Evolutionary conservation across 37 sponge, comb jelly and placozoan genomes (phyloP).

Genomic region (Crambe crambe): DNA sequence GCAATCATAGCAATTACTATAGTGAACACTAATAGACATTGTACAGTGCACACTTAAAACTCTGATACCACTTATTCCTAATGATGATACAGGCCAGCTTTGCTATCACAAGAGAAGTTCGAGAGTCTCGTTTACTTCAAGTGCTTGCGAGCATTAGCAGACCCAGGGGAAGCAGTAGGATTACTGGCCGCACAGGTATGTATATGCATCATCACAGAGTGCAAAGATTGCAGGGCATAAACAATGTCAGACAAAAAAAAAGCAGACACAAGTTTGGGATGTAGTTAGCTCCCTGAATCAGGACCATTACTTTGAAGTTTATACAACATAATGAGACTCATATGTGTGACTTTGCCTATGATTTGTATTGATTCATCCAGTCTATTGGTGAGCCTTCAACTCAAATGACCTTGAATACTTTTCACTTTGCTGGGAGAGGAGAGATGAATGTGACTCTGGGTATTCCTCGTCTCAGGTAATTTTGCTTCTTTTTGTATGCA

Average conservation of each 20-base stretch:
- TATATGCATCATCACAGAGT: not conserved
- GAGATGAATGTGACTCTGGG: conserved; percentile 99
- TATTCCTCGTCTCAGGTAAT: conserved; percentile 90
- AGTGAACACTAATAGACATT: too few relatives aligned
- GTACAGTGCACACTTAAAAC: too few relatives aligned
- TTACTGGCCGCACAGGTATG: conserved; percentile 92
- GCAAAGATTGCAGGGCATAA: not conserved
- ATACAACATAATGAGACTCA: too few relatives aligned
- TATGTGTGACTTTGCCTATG: not conserved
- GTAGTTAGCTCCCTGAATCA: too few relatives aligned
- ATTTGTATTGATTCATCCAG: conserved; percentile 18
- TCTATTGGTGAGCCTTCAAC: conserved; percentile 98
- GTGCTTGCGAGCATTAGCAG: conserved; percentile 71
- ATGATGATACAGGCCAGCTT: not conserved
- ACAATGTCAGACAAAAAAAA: too few relatives aligned
- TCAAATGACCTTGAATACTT: conserved; percentile 99
- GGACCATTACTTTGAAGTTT: too few relatives aligned
- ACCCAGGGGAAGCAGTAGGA: conserved; percentile 96
- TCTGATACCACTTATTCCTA: not conserved
- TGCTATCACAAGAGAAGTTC: conserved; percentile 70
- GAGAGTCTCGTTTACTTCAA: conserved; percentile 69
- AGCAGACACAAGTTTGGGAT: too few relatives aligned
- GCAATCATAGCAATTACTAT: too few relatives aligned
- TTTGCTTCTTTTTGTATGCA: not conserved
- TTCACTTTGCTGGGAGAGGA: conserved; percentile 98